Evolutionary conservation across 2,113 vertebrate genomes (phyloP).

Genomic region (Sakesphorus luctuosus): DNA sequence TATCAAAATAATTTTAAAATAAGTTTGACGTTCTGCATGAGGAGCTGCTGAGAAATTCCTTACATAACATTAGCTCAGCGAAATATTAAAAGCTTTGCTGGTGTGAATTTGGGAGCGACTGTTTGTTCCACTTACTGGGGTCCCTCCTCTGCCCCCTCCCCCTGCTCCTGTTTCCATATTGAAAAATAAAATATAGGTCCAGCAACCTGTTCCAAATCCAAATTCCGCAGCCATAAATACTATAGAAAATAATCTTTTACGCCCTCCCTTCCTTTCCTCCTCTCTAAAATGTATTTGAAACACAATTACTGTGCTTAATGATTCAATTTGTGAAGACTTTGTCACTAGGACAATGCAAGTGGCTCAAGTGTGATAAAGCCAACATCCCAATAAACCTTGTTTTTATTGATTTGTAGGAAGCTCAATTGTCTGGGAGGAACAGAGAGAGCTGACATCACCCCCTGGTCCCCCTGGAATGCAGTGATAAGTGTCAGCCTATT

Average conservation of each 20-base stretch:
- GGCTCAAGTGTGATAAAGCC: constrained; percentile 54
- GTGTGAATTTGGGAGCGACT: constrained; percentile 11
- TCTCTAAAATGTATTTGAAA: constrained; percentile 42
- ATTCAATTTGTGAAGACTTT: constrained; percentile 55
- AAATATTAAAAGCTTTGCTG: constrained; percentile 49
- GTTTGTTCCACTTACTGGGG: constrained; percentile 26
- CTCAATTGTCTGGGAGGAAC: constrained; percentile 63
- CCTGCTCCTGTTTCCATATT: background rate
- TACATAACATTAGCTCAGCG: constrained; percentile 40
- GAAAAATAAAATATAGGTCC: background rate
- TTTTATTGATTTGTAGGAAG: constrained; percentile 73
- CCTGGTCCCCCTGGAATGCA: constrained; percentile 35
- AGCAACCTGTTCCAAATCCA: constrained; percentile 7
- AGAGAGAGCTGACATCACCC: constrained; percentile 54
- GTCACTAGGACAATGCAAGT: constrained; percentile 20
- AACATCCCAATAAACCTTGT: constrained; percentile 60
- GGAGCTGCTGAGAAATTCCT: constrained; percentile 51
- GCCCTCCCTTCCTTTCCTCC: background rate
- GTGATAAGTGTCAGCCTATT: constrained; percentile 39
- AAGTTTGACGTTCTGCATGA: constrained; percentile 44
- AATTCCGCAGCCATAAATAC: constrained; percentile 26
- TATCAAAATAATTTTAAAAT: constrained; percentile 59
- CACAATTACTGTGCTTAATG: constrained; percentile 64
- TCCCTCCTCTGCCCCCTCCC: background rate
- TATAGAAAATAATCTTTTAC: constrained; percentile 1